Percentiles rank a stretch among this genome's conserved stretches.
Evolutionary conservation across 64 coral and sea anemone species (phyloP).

Genomic region (Actinia tenebrosa): DNA sequence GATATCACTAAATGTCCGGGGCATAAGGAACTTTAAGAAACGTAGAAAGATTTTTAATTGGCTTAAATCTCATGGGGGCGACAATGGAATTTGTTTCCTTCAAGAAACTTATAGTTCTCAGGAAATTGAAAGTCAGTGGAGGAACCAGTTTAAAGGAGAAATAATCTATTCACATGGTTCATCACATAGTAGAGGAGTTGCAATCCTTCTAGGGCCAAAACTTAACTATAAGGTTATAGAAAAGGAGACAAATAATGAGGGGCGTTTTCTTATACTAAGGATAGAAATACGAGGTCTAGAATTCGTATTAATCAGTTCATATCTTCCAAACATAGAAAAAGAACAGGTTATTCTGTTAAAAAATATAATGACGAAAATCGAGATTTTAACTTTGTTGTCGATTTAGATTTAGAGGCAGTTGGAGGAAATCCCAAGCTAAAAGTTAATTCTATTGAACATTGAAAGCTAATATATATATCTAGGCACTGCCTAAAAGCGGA

Average conservation of each 20-base stretch:
- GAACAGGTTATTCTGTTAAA: constrained; percentile 9
- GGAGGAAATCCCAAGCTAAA: no score
- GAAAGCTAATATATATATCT: no score
- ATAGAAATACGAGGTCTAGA: not conserved
- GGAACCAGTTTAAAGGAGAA: not conserved
- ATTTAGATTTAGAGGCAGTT: no score
- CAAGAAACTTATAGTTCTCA: not conserved
- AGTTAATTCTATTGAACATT: no score
- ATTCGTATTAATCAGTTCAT: constrained; percentile 32
- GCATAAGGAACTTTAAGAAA: not conserved
- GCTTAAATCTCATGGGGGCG: not conserved
- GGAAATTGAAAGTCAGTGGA: not conserved
- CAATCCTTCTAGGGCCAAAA: not conserved
- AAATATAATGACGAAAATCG: not conserved
- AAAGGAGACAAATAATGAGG: not conserved
- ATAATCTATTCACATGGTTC: not conserved
- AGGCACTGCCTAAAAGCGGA: no score
- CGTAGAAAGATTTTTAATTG: constrained; percentile 4
- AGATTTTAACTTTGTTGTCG: no score
- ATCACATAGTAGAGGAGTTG: not conserved
- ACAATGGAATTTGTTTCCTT: not conserved
- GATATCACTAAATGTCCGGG: constrained; percentile 2
- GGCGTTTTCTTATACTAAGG: not conserved
- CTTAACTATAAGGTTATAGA: not conserved
- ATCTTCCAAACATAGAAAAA: constrained; percentile 31